phyloP scores from a whole-genome alignment of 2,797 vertebrate species.

The Intellagama lesueurii region DNA sequence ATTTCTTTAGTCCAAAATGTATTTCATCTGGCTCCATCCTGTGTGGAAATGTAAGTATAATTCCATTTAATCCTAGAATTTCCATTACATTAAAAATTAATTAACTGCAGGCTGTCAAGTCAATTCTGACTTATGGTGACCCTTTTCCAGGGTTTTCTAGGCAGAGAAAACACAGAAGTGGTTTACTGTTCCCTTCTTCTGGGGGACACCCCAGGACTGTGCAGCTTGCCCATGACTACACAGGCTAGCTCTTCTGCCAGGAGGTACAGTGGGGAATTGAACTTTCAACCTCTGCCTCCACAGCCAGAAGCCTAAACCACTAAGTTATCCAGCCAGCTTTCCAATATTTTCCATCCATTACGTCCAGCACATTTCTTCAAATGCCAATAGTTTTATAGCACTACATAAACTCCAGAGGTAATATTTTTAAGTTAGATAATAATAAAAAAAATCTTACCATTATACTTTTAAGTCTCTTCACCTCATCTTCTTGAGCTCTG shows the following conservation, averaged over 20 bases:
- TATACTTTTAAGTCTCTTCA: slow-evolving; percentile 96
- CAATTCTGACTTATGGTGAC: too few relatives aligned
- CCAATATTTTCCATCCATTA: neutral
- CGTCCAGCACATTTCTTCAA: neutral
- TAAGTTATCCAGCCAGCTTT: neutral
- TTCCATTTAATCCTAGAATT: neutral
- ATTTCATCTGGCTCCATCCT: neutral
- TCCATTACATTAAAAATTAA: too few relatives aligned
- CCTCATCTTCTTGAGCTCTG: slow-evolving; percentile 96
- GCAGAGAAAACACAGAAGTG: too few relatives aligned
- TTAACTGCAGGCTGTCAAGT: too few relatives aligned
- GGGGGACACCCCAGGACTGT: too few relatives aligned
- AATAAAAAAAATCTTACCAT: slow-evolving; percentile 84
- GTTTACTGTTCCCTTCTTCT: too few relatives aligned
- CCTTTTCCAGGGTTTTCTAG: too few relatives aligned
- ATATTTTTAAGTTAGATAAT: neutral
- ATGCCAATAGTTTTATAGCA: slow-evolving; percentile 1
- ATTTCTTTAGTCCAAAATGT: neutral
- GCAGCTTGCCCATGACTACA: too few relatives aligned
- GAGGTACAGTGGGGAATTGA: too few relatives aligned
- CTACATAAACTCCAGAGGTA: neutral
- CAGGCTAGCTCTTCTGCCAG: too few relatives aligned
- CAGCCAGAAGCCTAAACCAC: too few relatives aligned
- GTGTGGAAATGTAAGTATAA: neutral
- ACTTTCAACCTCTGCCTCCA: too few relatives aligned